Percentiles rank a stretch among this genome's conserved stretches.
phyloP scores from a whole-genome alignment of 2,797 vertebrate species.

The Acrossocheilus fasciatus region DNA sequence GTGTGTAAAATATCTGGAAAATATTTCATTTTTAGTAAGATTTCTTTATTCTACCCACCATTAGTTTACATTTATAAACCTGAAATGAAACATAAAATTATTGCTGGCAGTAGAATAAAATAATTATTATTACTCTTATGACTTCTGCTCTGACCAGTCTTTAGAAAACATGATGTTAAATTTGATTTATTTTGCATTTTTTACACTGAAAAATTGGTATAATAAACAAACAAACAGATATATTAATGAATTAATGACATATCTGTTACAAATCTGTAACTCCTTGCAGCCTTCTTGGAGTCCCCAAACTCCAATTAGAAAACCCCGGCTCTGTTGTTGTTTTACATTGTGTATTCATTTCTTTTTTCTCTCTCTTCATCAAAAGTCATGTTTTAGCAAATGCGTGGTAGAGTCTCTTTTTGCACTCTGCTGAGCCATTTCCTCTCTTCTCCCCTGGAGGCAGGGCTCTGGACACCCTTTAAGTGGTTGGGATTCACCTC shows the following conservation, averaged over 20 bases:
- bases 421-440: conserved; percentile 50
- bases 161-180: background rate
- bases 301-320: background rate
- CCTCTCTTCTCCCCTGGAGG: conserved; percentile 49
- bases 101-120: background rate
- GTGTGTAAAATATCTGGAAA: too few species aligned
- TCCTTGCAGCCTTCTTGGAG: background rate
- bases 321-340: background rate
- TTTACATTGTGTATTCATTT: background rate
- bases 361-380: background rate
- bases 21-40: too few species aligned
- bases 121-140: background rate
- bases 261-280: background rate
- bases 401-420: background rate
- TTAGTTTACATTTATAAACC: background rate
- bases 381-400: conserved; percentile 3
- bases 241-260: too few species aligned
- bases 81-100: background rate
- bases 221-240: too few species aligned
- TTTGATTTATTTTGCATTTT: background rate
- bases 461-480: conserved; percentile 50
- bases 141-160: background rate
- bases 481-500: conserved; percentile 58
- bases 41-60: background rate
- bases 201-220: background rate